These are phyloP conservation scores for Sardina pilchardus DNA, from an alignment of 2,113 vertebrate species.

Conservation along the genomic window DNA sequence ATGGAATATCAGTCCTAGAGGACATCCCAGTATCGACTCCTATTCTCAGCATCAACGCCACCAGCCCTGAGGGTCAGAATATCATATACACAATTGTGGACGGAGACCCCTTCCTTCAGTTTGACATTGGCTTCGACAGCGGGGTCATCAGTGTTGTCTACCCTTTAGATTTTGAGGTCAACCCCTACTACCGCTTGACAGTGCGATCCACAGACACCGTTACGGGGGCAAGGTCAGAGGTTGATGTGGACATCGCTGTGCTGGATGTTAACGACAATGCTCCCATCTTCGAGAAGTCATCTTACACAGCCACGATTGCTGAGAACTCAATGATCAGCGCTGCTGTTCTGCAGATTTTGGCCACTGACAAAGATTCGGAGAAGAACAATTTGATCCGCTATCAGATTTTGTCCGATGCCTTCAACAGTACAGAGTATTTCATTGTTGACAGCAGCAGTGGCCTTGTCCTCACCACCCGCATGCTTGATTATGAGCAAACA, in stretches of 20 bases:
- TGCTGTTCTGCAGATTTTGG: conserved; percentile 84
- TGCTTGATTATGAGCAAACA: conserved; percentile 86
- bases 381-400: conserved; percentile 83
- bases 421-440: conserved; percentile 92
- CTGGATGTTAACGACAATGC: conserved; percentile 92
- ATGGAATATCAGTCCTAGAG: conserved; percentile 83
- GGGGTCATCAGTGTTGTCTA: conserved; percentile 86
- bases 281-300: conserved; percentile 80
- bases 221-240: conserved; percentile 89
- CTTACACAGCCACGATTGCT: conserved; percentile 81
- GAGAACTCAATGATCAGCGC: conserved; percentile 92
- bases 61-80: conserved; percentile 86
- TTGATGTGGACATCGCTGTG: conserved; percentile 86
- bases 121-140: conserved; percentile 91
- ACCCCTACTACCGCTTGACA: conserved; percentile 80
- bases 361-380: conserved; percentile 86
- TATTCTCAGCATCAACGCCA: conserved; percentile 87
- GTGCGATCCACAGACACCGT: conserved; percentile 88
- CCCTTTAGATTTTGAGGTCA: conserved; percentile 86
- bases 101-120: conserved; percentile 86
- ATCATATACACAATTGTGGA: conserved; percentile 91
- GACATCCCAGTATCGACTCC: conserved; percentile 80
- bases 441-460: conserved; percentile 87
- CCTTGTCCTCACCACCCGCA: conserved; percentile 82
- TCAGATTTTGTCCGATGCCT: conserved; percentile 89